A percentile compares a stretch with the other conserved stretches of the same genome.
Conservation (phyloP, 2,113 vertebrate genomes). For the Trachemys scripta region DNA sequence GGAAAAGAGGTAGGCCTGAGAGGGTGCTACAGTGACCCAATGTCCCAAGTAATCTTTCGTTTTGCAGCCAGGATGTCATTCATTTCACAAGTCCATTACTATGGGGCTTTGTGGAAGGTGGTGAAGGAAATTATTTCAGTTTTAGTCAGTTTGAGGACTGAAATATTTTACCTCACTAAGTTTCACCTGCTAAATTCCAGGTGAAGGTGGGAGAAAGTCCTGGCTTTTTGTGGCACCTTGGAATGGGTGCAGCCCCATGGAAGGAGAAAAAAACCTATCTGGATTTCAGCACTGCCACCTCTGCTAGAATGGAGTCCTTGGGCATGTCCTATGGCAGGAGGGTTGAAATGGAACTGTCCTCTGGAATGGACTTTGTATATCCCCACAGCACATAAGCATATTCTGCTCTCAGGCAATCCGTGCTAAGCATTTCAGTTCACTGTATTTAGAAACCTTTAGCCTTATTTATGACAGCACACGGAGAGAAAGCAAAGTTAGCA, state of each 20-base stretch:
- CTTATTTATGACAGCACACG: background rate
- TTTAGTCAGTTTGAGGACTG: background rate
- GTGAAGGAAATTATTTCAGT: background rate
- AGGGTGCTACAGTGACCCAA: background rate
- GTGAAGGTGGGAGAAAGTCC: background rate
- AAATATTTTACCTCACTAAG: background rate
- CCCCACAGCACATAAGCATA: background rate
- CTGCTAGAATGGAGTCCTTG: background rate
- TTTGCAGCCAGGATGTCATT: accelerated
- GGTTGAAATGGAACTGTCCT: background rate
- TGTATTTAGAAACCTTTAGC: background rate
- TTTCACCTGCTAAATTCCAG: background rate
- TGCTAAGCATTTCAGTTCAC: background rate
- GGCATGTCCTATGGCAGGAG: background rate
- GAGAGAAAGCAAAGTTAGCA: slow-evolving; percentile 6
- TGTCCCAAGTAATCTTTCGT: background rate
- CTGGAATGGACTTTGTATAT: background rate
- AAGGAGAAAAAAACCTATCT: background rate
- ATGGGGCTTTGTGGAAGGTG: accelerated
- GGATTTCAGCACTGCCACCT: background rate
- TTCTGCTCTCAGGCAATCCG: accelerated
- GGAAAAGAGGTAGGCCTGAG: background rate
- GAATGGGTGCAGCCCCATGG: accelerated
- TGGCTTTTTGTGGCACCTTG: background rate
- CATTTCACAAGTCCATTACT: background rate